Base-by-base conservation (phyloP, 2,113 vertebrate species). In the Colistium nudipinnis region DNA sequence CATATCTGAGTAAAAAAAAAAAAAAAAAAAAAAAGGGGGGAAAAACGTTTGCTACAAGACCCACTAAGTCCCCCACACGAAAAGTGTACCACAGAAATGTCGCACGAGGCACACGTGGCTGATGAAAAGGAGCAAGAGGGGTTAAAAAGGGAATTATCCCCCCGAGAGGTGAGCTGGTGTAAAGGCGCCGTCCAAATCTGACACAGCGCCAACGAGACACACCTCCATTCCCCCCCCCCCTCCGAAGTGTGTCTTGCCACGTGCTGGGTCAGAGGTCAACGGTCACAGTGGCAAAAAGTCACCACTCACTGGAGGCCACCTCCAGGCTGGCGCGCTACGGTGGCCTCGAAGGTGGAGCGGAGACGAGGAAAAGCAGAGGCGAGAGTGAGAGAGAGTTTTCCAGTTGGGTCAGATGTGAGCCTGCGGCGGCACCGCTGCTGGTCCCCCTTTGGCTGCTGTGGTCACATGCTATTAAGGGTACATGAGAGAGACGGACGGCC, bases 401-500 rank as follows among this genome's bases (percentile, higher is more conserved):
- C 84, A 87, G 70, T 54, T 55, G 6, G 28, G 75, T 76, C 39
- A 80, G 74, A 84, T 75, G 79, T 75, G 70, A 83, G 76, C 74
- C 67, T 83, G 82, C 16, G 53, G 71, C 74, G 73, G 45, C 49
- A 81, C 70, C 72, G 25, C 77, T 27, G 68, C 78, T 66, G 73
- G 64, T 70, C 68, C 76, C 81, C 72, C 74, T 69, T 60, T 74
- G 74, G 80, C 70, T 70, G 79, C 82, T 85, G 78, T 53, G 84
- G 86, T 86, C 81, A 69, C 47, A 84, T 54, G 67, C 79, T 82
- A 87, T 89, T 87, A 89, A 65, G 76, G 86, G 81, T 65, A 80
- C 75, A 85, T 88, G 78, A 88, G 82, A 88, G 83, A 91, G 83
- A 90, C 19, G 64, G 66, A 88, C 86, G 73, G 68, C 78, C 28